Base-by-base conservation (phyloP, 2,888 invertebrate species). In the Seira musarum region DNA sequence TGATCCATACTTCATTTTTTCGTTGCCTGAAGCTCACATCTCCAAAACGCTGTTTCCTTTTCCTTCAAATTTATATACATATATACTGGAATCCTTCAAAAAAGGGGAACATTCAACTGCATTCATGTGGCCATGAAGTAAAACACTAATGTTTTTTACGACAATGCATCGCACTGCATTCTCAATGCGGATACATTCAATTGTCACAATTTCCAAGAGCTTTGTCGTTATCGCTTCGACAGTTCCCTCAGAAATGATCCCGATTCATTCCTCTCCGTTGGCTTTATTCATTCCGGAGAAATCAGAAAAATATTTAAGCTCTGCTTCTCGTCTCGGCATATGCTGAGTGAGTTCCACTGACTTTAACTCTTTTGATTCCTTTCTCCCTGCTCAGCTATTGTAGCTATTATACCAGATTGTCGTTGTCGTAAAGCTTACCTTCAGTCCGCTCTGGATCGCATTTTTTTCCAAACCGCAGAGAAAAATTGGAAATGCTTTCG, bases 351-450 rank as follows among this genome's bases (percentile, higher is more conserved):
- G n/a, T n/a, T n/a, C n/a, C n/a, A n/a, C 17, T 57, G 15, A 57
- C n/a, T 17, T 57, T n/a, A 57, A 57, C 57, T n/a, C 57, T 57
- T 57, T 57, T 57, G 5, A 8, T 57, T 57, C 57, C n/a, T n/a
- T 8, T 57, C 40, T 40, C 13, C 6, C 40, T 40, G 40, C 40
- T 40, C n/a, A n/a, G n/a, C n/a, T n/a, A n/a, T 40, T 13, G 40
- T 40, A 40, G n/a, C 13, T 40, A 40, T 40, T 6, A 40, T 40
- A 8, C 57, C 70, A 70, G 30, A 70, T 61, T 70, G 70, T 19
- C 24, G 35, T 61, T 61, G 61, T 70, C 70, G 60, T 69, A 69
- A n/a, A n/a, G n/a, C 64, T 67, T 46, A 19, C 21, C 67, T 40
- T 67, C n/a, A n/a, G n/a, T n/a, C n/a, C n/a, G n/a, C n/a, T n/a